Base-by-base conservation (phyloP, 2,888 invertebrate genomes). In the Lasioglossum leucozonium region DNA sequence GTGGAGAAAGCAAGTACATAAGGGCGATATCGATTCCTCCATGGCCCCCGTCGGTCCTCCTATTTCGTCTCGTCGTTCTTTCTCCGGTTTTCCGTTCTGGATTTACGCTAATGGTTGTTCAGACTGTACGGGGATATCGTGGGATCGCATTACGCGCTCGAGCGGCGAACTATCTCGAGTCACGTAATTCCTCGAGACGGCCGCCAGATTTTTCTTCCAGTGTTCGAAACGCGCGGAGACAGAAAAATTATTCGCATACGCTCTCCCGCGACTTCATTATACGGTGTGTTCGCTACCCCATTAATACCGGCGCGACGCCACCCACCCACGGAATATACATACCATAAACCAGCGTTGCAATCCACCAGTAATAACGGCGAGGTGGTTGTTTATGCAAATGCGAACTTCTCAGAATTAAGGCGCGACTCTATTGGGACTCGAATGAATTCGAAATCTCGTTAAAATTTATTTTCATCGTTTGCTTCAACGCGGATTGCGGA, bases 51-150 rank as follows among this genome's bases (percentile, higher is more conserved):
- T 58, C 40, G 62, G 74, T 69, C 79, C 77, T 62, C 76, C 75
- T 62, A 58, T 84, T 77, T 82, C 79, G 79, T 72, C 58, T 30
- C 72, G 42, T 82, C 84, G 58, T 81, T 71, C 51, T 77, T 76
- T 77, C 62, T 34, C 13, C 42, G 40, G 74, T 69, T 79, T 58
- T 72, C 51, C 81, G 77, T 83, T 89, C 87, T 84, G 88, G 87
- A 89, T 92, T 92, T 90, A 91, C 88, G 91, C 77, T 91, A 91
- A 92, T 91, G 91, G 89, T 89, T 83, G 84, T 74, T 71, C 82
- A 85, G 84, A 67, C 85, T 77, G 22, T 65, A 73, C 37, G 65
- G 26, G 26, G 81, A 47, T 71, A 81, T 84, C 77, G 72, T 67
- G 77, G 79, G 75, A 89, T 87, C 84, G 82, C 75, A 76, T 89